A percentile compares a stretch with the other conserved stretches of the same genome.
Conservation (phyloP, 2,888 invertebrate genomes). For the Volucella inanis region DNA sequence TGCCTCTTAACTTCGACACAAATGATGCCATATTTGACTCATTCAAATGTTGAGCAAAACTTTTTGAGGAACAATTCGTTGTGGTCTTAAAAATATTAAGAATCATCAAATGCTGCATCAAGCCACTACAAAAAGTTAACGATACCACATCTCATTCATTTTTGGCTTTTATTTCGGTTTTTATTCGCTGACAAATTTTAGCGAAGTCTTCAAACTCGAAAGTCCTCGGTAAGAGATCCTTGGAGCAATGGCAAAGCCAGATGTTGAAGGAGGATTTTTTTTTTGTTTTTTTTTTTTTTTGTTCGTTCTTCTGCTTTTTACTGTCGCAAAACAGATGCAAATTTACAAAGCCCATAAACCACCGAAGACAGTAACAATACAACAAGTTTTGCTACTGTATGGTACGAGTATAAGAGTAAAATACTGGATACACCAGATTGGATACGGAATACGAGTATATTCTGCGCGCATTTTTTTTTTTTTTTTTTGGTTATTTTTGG, state of each 20-base stretch:
- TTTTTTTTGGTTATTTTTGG: slow-evolving; percentile 30
- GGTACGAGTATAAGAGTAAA: slow-evolving; percentile 6
- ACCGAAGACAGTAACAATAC: slow-evolving; percentile 56
- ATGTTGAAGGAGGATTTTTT: slow-evolving; percentile 2
- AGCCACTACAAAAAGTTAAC: slow-evolving; percentile 50
- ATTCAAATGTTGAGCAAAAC: slow-evolving; percentile 41
- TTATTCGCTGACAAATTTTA: slow-evolving; percentile 44
- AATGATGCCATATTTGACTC: slow-evolving; percentile 38
- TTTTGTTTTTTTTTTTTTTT: too few species aligned
- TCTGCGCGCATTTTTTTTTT: slow-evolving; percentile 12
- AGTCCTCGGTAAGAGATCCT: not conserved
- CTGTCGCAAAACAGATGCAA: slow-evolving; percentile 65
- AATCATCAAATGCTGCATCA: slow-evolving; percentile 57
- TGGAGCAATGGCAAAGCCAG: slow-evolving; percentile 45
- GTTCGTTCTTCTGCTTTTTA: slow-evolving; percentile 10
- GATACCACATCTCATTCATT: slow-evolving; percentile 47
- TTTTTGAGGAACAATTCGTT: slow-evolving; percentile 46
- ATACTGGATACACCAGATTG: too few species aligned
- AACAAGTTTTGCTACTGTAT: slow-evolving; percentile 4
- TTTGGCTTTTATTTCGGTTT: slow-evolving; percentile 42
- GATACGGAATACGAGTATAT: too few species aligned
- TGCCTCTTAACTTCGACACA: slow-evolving; percentile 30
- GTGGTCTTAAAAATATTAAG: slow-evolving; percentile 43
- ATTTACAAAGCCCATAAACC: slow-evolving; percentile 62
- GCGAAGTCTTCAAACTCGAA: slow-evolving; percentile 1